These are phyloP conservation scores for Dicranocentrus wangi DNA, from an alignment of 2,888 invertebrate species.

Conservation along the genomic window DNA sequence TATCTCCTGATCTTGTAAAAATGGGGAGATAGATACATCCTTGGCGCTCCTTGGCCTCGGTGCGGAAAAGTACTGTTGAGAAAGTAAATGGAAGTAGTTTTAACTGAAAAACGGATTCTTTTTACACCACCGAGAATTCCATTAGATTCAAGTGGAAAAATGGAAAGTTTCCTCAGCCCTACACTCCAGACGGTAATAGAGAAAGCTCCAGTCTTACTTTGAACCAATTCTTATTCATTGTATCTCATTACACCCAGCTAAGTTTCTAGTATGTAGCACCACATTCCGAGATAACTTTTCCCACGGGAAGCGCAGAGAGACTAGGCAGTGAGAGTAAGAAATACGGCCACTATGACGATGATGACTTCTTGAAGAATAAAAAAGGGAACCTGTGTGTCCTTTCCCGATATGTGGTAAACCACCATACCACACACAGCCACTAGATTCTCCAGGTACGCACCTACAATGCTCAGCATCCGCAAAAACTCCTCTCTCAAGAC, in stretches of 20 bases:
- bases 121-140: constrained; percentile 47
- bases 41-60: background rate
- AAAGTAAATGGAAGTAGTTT: constrained; percentile 52
- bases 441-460: background rate
- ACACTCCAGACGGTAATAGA: constrained; percentile 21
- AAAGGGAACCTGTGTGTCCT: background rate
- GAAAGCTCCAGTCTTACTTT: constrained; percentile 27
- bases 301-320: constrained; percentile 51
- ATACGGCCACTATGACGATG: constrained; percentile 4
- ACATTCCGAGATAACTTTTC: constrained; percentile 61
- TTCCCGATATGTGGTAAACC: background rate
- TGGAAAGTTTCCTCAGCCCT: constrained; percentile 36
- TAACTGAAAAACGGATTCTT: constrained; percentile 51
- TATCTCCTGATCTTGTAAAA: too few species aligned
- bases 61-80: background rate
- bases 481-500: background rate
- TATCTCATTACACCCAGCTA: constrained; percentile 57
- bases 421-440: background rate
- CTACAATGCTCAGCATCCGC: background rate
- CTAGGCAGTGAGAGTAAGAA: background rate
- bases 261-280: constrained; percentile 14
- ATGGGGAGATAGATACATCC: too few species aligned
- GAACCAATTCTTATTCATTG: constrained; percentile 63
- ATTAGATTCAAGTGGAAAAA: constrained; percentile 58
- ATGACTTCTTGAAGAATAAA: constrained; percentile 18